phyloP scores from a whole-genome alignment of 2,888 invertebrate species.

The Drosophila lacicola region DNA sequence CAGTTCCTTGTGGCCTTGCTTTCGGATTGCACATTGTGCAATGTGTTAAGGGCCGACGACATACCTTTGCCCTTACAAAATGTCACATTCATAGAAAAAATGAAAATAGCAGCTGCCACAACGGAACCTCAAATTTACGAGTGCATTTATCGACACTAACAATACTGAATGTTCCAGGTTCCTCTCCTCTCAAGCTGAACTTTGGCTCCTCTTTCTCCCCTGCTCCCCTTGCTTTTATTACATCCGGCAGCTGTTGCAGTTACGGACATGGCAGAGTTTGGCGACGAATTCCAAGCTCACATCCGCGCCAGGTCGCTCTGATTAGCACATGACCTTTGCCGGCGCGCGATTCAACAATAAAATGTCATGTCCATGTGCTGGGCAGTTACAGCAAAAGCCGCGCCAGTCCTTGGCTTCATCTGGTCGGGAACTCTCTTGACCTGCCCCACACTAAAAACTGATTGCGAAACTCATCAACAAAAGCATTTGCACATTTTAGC shows the following conservation, averaged over 20 bases:
- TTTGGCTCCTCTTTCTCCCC: constrained; percentile 14
- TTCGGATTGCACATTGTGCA: constrained; percentile 29
- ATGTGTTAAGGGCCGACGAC: constrained; percentile 21
- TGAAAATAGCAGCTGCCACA: constrained; percentile 27
- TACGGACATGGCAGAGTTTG: constrained; percentile 19
- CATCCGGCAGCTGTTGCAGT: constrained; percentile 60
- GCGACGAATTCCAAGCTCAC: constrained; percentile 16
- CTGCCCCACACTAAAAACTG: constrained; percentile 19
- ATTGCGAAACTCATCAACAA: not conserved
- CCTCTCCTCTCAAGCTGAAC: constrained; percentile 20
- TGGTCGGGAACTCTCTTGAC: constrained; percentile 14
- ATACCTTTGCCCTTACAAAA: constrained; percentile 50
- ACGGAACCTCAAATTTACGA: constrained; percentile 41
- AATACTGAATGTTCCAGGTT: constrained; percentile 2
- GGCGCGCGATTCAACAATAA: constrained; percentile 31
- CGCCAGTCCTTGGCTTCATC: constrained; percentile 8
- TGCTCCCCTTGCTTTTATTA: constrained; percentile 49
- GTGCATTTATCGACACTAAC: constrained; percentile 31
- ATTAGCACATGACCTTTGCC: constrained; percentile 51
- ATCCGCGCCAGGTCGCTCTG: constrained; percentile 31
- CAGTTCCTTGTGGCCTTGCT: constrained; percentile 24
- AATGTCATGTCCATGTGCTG: constrained; percentile 30
- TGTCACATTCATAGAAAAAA: constrained; percentile 36
- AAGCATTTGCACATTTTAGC: constrained; percentile 7
- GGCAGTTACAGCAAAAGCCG: constrained; percentile 3